phyloP scores from a whole-genome alignment of 2,113 vertebrate species.

The Cairina moschata region DNA sequence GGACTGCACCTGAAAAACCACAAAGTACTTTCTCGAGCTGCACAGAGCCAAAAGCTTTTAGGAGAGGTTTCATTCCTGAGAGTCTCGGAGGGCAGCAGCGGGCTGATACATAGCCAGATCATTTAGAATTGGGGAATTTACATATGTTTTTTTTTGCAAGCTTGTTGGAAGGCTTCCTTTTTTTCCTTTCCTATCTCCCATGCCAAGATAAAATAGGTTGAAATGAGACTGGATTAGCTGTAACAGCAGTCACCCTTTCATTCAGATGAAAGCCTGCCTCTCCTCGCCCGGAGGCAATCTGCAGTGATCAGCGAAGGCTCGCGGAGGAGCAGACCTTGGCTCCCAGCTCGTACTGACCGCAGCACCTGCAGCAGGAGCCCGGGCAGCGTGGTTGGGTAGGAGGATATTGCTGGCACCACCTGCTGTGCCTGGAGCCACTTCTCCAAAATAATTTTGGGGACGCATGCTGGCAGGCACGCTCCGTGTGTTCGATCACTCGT shows the following conservation, averaged over 20 bases:
- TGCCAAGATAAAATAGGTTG: slow-evolving; percentile 40
- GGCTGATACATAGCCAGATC: background rate
- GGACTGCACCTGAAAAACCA: slow-evolving; percentile 46
- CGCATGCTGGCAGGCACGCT: background rate
- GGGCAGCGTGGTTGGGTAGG: rapidly evolving
- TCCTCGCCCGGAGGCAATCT: background rate
- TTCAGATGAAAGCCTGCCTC: background rate
- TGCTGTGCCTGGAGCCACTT: background rate
- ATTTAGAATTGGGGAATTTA: slow-evolving; percentile 22
- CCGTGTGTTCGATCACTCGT: background rate
- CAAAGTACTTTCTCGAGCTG: slow-evolving; percentile 21
- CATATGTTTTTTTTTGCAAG: background rate
- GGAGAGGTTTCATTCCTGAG: slow-evolving; percentile 40
- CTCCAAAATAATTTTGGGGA: background rate
- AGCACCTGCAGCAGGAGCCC: background rate
- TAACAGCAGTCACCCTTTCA: background rate
- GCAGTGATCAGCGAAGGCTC: background rate
- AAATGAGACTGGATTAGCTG: slow-evolving; percentile 23
- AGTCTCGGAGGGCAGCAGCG: slow-evolving; percentile 1
- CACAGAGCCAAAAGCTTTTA: background rate
- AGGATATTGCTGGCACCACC: background rate
- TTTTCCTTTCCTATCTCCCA: background rate
- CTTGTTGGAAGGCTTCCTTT: background rate
- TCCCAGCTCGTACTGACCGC: rapidly evolving
- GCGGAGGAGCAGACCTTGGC: background rate